Percentiles rank a stretch among this genome's conserved stretches.
These are phyloP conservation scores for Drosophila limbata DNA, from an alignment of 2,888 invertebrate genomes.

Conservation along the genomic window DNA sequence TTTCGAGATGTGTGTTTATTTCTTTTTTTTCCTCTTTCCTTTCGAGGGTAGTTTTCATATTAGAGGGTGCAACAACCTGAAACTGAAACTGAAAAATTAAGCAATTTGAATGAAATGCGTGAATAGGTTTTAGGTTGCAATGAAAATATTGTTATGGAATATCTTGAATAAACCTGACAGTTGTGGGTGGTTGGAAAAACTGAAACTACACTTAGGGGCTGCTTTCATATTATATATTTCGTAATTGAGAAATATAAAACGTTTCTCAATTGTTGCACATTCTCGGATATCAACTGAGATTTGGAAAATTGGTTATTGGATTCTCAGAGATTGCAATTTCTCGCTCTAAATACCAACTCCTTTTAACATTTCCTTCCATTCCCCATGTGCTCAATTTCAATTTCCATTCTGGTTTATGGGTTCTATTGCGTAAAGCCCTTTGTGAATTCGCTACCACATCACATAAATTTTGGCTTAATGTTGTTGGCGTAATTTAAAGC, in stretches of 20 bases:
- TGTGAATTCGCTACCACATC: constrained; percentile 5
- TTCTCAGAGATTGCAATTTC: background rate
- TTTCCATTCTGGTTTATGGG: constrained; percentile 1
- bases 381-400: background rate
- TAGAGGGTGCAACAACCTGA: background rate
- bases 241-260: constrained; percentile 30
- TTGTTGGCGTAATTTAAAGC: constrained; percentile 14
- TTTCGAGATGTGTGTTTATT: constrained; percentile 26
- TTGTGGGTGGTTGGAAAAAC: constrained; percentile 28
- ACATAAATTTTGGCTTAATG: constrained; percentile 30
- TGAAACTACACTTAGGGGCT: constrained; percentile 51
- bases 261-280: background rate
- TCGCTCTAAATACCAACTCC: background rate
- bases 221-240: constrained; percentile 24
- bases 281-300: background rate
- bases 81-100: constrained; percentile 33
- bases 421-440: background rate
- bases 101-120: constrained; percentile 44
- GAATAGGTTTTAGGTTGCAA: constrained; percentile 47
- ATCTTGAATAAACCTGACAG: background rate
- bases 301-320: background rate
- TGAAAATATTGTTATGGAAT: constrained; percentile 15
- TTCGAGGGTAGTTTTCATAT: constrained; percentile 33
- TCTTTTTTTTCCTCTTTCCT: background rate
- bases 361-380: background rate